Conservation (phyloP, 2,113 vertebrate species). For the Mystacornis crossleyi region DNA sequence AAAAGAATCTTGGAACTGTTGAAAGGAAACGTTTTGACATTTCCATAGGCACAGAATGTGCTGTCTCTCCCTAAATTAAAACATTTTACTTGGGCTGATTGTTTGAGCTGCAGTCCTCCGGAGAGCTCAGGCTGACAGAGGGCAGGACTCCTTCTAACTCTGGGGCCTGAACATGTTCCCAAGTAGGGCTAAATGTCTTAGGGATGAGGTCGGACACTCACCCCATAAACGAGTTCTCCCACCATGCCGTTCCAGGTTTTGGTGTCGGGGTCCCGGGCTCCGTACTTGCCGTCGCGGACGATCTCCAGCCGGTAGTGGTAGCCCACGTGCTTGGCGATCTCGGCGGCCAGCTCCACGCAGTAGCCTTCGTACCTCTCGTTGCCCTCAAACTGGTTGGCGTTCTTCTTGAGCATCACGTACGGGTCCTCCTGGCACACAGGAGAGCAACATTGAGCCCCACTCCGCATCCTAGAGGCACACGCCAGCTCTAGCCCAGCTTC, state of each 20-base stretch:
- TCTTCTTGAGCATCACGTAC: conserved; percentile 98
- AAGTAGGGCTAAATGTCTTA: background rate
- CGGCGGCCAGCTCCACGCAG: conserved; percentile 94
- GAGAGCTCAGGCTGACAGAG: background rate
- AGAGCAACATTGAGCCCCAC: background rate
- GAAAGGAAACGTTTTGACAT: conserved; percentile 8
- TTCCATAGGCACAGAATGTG: background rate
- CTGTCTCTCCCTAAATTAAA: background rate
- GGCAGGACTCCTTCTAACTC: background rate
- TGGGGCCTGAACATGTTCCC: background rate
- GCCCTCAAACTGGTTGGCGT: conserved; percentile 89
- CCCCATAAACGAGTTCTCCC: conserved; percentile 95
- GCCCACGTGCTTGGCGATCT: conserved; percentile 96
- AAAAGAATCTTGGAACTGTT: background rate
- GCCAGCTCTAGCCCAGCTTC: background rate
- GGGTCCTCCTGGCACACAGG: conserved; percentile 87
- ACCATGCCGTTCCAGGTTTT: conserved; percentile 99
- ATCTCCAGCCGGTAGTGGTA: conserved; percentile 95
- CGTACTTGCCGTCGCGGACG: conserved; percentile 94
- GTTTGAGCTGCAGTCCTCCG: background rate
- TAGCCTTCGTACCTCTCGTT: conserved; percentile 97
- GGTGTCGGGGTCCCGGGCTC: conserved; percentile 90
- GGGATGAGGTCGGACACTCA: conserved; percentile 66
- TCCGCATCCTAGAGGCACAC: background rate
- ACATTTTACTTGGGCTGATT: background rate